Evolutionary conservation across 2,888 invertebrate species (phyloP).

Genomic region (Cryptus armator): DNA sequence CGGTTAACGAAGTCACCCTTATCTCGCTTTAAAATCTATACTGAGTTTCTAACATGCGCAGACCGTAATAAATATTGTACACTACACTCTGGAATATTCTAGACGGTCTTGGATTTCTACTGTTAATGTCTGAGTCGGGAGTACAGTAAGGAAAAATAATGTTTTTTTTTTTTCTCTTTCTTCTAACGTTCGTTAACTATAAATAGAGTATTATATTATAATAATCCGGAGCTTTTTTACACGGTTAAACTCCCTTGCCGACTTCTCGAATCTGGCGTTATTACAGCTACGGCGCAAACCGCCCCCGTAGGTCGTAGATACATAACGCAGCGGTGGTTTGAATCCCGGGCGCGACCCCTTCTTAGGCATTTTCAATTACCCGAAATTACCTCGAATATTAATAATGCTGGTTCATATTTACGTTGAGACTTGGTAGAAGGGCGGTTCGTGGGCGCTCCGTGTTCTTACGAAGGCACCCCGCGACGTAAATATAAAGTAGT

Average conservation of each 20-base stretch:
- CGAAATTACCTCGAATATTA: constrained; percentile 78
- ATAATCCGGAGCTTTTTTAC: constrained; percentile 27
- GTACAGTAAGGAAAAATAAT: not conserved
- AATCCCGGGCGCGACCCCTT: constrained; percentile 69
- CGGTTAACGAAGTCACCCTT: no score
- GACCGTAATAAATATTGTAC: not conserved
- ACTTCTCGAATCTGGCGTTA: constrained; percentile 33
- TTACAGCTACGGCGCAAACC: constrained; percentile 34
- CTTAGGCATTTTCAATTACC: constrained; percentile 79
- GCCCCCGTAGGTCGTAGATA: constrained; percentile 17
- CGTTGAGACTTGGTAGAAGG: constrained; percentile 60
- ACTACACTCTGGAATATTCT: not conserved
- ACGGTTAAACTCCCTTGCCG: constrained; percentile 19
- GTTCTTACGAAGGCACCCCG: constrained; percentile 43
- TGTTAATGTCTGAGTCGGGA: not conserved
- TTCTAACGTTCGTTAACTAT: constrained; percentile 1
- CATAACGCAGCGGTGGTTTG: constrained; percentile 31
- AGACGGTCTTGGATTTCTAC: not conserved
- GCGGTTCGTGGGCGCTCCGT: constrained; percentile 63
- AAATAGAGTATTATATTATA: constrained; percentile 17
- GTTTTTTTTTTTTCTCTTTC: not conserved
- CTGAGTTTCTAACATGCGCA: no score
- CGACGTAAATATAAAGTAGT: constrained; percentile 74
- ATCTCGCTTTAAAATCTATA: no score
- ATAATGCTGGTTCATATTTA: constrained; percentile 78